phyloP scores from a whole-genome alignment of 2,113 vertebrate genomes.

The Dunckerocampus dactyliophorus region DNA sequence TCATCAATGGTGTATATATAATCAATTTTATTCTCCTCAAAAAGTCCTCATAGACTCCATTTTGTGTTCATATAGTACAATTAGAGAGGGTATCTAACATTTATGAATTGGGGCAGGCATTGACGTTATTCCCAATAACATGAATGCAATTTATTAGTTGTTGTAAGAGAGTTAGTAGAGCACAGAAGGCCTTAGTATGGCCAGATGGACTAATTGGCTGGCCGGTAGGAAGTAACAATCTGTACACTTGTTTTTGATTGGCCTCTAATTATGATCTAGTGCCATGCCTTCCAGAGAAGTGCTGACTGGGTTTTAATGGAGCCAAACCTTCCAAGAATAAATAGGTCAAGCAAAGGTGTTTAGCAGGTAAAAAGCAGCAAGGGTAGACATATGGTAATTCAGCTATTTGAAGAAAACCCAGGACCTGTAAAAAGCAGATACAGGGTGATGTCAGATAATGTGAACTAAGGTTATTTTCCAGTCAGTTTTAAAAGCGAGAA shows the following conservation, averaged over 20 bases:
- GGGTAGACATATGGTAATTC: conserved; percentile 9
- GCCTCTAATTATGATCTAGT: conserved; percentile 68
- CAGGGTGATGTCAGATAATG: neutral
- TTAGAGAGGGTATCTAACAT: too few species aligned
- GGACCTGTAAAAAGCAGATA: neutral
- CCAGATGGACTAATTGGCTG: conserved; percentile 63
- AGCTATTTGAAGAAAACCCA: conserved; percentile 1
- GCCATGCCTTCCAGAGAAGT: conserved; percentile 44
- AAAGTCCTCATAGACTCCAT: neutral
- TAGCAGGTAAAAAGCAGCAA: conserved; percentile 1
- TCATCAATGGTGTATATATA: too few species aligned
- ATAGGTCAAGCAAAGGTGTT: conserved; percentile 23
- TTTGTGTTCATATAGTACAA: neutral
- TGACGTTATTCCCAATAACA: conserved; percentile 18
- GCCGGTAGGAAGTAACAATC: conserved; percentile 61
- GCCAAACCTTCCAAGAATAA: conserved; percentile 29
- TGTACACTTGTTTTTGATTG: conserved; percentile 60
- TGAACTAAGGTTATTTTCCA: neutral
- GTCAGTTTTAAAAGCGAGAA: neutral
- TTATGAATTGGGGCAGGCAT: neutral
- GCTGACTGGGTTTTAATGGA: conserved; percentile 40
- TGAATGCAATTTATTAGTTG: conserved; percentile 25
- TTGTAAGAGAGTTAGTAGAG: conserved; percentile 41
- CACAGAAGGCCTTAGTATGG: conserved; percentile 43
- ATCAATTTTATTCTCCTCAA: too few species aligned